These are phyloP conservation scores for Blomia tropicalis DNA, from an alignment of 2,888 invertebrate species.

Conservation along the genomic window DNA sequence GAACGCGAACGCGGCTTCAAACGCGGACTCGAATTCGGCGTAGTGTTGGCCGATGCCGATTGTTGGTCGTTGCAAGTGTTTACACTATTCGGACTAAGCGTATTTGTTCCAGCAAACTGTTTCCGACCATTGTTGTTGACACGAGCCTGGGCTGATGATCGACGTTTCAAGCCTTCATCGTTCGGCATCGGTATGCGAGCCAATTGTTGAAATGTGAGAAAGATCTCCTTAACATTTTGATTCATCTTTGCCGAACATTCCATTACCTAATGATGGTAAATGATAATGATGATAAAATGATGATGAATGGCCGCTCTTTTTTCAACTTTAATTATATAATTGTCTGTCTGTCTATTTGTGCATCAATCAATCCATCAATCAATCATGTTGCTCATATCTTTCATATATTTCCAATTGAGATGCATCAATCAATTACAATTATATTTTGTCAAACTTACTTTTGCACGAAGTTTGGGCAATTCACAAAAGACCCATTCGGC, in stretches of 20 bases:
- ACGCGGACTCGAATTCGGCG: constrained; percentile 32
- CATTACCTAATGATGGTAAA: constrained; percentile 45
- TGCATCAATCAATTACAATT: too few relatives aligned
- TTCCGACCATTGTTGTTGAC: constrained; percentile 22
- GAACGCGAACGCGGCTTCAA: constrained; percentile 53
- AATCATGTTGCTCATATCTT: not conserved
- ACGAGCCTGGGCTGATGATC: constrained; percentile 53
- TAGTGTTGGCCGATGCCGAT: not conserved
- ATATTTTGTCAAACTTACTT: constrained; percentile 43
- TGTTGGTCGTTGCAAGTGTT: constrained; percentile 31
- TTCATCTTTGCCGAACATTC: constrained; percentile 62
- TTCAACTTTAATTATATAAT: not conserved
- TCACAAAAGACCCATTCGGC: constrained; percentile 54
- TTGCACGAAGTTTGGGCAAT: constrained; percentile 45
- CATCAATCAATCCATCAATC: not conserved
- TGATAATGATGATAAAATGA: not conserved
- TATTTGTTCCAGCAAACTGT: constrained; percentile 16
- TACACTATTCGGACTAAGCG: constrained; percentile 17
- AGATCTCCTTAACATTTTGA: constrained; percentile 59
- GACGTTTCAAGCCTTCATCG: constrained; percentile 41
- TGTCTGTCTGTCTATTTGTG: not conserved
- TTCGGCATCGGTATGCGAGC: constrained; percentile 45
- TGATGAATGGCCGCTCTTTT: not conserved
- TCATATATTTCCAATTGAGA: too few relatives aligned
- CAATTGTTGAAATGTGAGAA: constrained; percentile 58